Evolutionary conservation across 2,797 vertebrate species (phyloP).

Genomic region (Lindbergichthys nudifrons): DNA sequence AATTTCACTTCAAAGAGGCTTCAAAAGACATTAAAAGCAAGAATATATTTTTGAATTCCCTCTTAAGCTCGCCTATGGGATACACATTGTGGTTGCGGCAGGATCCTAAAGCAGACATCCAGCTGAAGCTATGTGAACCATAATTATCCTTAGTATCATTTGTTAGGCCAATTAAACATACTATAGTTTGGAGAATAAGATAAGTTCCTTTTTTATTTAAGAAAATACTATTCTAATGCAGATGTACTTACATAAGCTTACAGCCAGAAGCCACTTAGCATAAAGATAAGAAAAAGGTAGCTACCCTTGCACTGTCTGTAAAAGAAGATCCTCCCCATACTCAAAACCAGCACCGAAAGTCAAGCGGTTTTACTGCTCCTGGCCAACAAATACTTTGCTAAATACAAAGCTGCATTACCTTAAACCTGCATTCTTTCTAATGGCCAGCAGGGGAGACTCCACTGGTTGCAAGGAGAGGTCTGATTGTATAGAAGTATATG

Average conservation of each 20-base stretch:
- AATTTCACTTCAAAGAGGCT: not conserved
- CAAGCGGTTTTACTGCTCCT: not conserved
- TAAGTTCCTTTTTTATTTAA: not conserved
- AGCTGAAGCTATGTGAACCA: not conserved
- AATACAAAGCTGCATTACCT: not conserved
- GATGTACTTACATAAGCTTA: not conserved
- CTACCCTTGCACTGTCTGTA: not conserved
- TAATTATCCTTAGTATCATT: not conserved
- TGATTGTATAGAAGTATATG: too few relatives aligned
- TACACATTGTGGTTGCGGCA: not conserved
- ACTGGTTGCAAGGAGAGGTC: too few relatives aligned
- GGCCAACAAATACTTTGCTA: not conserved
- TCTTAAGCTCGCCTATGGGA: not conserved
- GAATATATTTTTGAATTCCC: not conserved
- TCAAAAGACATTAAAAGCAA: not conserved
- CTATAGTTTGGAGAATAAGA: not conserved
- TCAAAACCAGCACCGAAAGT: not conserved
- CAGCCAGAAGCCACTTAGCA: not conserved
- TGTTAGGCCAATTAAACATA: not conserved
- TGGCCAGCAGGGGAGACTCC: too few relatives aligned
- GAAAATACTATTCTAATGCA: too few relatives aligned
- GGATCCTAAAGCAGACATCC: not conserved
- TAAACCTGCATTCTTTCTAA: too few relatives aligned
- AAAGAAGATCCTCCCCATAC: not conserved
- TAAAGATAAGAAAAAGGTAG: not conserved